phyloP scores from a whole-genome alignment of 1,140 invertebrate species.

The Penaeus indicus region DNA sequence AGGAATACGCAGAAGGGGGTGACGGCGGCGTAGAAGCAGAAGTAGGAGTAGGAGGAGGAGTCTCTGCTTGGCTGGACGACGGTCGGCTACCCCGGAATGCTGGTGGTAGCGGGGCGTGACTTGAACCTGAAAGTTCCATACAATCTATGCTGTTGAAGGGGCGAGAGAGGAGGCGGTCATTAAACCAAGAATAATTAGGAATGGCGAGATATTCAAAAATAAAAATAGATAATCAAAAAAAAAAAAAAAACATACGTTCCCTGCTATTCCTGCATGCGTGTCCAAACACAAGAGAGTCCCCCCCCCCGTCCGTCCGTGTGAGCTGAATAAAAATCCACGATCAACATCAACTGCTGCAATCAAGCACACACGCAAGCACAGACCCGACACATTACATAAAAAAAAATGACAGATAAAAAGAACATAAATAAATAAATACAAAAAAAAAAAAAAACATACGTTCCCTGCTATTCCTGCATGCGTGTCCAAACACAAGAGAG shows the following conservation, averaged over 20 bases:
- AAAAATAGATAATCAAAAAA: too few relatives aligned
- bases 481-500: background rate
- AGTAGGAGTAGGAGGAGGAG: too few relatives aligned
- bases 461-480: background rate
- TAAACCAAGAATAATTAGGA: too few relatives aligned
- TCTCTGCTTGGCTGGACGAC: too few relatives aligned
- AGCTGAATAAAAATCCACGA: background rate
- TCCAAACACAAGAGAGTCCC: background rate
- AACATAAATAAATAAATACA: background rate
- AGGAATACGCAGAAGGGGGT: too few relatives aligned
- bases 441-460: background rate
- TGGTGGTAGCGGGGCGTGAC: too few relatives aligned
- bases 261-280: background rate
- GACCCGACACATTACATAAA: background rate
- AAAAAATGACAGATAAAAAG: background rate
- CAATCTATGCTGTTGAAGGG: constrained; percentile 32
- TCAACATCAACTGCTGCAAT: too few relatives aligned
- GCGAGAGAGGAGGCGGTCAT: too few relatives aligned
- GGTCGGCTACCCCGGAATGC: too few relatives aligned
- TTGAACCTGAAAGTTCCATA: constrained; percentile 15
- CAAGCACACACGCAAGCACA: constrained; percentile 10
- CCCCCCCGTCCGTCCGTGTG: background rate
- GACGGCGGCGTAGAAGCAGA: too few relatives aligned
- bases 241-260: background rate
- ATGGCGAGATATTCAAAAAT: too few relatives aligned